phyloP scores from a whole-genome alignment of 1,140 invertebrate genomes.

The Hirudo medicinalis region DNA sequence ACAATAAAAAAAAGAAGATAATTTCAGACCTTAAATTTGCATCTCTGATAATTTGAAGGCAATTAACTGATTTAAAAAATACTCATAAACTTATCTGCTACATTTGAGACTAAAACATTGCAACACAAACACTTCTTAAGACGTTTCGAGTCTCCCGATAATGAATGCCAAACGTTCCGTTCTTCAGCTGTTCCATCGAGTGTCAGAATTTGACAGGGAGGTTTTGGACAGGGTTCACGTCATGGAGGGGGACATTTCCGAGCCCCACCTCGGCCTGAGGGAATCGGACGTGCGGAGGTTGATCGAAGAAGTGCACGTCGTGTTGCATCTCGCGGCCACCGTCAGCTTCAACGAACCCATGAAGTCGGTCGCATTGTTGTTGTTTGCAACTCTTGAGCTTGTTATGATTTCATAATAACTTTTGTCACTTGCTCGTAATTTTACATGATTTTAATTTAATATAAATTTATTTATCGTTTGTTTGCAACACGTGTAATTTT shows the following conservation, averaged over 20 bases:
- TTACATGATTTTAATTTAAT: background rate
- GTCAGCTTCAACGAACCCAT: slow-evolving; percentile 17
- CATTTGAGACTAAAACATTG: no score
- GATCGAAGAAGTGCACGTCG: slow-evolving; percentile 13
- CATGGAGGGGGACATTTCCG: slow-evolving; percentile 78
- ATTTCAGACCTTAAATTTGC: no score
- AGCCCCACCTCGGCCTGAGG: slow-evolving; percentile 52
- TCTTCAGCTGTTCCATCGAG: background rate
- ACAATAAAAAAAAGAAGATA: no score
- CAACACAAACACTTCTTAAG: no score
- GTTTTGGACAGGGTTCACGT: slow-evolving; percentile 49
- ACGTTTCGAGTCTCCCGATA: no score
- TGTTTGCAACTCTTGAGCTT: background rate
- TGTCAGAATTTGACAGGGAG: background rate
- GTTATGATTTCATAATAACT: no score
- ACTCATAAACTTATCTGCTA: no score
- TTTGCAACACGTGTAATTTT: no score
- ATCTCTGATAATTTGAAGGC: no score
- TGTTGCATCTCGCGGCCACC: slow-evolving; percentile 23
- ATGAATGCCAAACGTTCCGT: no score
- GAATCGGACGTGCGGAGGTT: slow-evolving; percentile 1
- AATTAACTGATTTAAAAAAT: no score
- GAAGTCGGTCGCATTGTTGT: background rate
- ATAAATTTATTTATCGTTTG: no score
- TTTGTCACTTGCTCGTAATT: background rate